A percentile compares a stretch with the other conserved stretches of the same genome.
These are phyloP conservation scores for Crotalus viridis DNA, from an alignment of 2,113 vertebrate genomes.

Conservation along the genomic window DNA sequence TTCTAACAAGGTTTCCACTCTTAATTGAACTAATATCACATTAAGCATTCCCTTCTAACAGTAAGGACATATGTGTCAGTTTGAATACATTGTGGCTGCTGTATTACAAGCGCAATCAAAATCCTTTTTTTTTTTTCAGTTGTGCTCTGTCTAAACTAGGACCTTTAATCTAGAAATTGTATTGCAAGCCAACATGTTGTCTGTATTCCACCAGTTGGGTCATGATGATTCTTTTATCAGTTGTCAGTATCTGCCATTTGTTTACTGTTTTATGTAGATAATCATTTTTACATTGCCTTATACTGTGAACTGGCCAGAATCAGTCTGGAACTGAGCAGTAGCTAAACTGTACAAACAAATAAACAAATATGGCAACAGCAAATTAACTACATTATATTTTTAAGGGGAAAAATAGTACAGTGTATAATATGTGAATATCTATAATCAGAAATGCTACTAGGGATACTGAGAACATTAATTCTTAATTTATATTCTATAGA, in stretches of 20 bases:
- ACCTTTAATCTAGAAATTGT: background rate
- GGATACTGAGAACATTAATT: background rate
- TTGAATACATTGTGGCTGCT: background rate
- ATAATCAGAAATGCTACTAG: background rate
- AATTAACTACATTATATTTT: background rate
- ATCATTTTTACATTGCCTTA: background rate
- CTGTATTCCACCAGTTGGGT: background rate
- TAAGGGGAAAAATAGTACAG: background rate
- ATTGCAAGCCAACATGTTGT: background rate
- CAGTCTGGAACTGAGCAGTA: background rate
- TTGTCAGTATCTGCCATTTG: background rate
- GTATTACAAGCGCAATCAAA: background rate
- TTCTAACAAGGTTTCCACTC: background rate
- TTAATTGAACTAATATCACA: background rate
- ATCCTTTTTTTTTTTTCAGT: background rate
- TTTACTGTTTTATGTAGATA: background rate
- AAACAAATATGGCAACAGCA: background rate
- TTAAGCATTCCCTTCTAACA: background rate
- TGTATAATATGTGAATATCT: fast-evolving
- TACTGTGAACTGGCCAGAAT: background rate
- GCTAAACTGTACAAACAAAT: background rate
- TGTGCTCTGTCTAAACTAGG: background rate
- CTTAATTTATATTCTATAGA: background rate
- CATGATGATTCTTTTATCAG: no score
- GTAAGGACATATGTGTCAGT: background rate